These are phyloP conservation scores for Suncus etruscus DNA, from an alignment of 2,113 vertebrate genomes.

Conservation along the genomic window DNA sequence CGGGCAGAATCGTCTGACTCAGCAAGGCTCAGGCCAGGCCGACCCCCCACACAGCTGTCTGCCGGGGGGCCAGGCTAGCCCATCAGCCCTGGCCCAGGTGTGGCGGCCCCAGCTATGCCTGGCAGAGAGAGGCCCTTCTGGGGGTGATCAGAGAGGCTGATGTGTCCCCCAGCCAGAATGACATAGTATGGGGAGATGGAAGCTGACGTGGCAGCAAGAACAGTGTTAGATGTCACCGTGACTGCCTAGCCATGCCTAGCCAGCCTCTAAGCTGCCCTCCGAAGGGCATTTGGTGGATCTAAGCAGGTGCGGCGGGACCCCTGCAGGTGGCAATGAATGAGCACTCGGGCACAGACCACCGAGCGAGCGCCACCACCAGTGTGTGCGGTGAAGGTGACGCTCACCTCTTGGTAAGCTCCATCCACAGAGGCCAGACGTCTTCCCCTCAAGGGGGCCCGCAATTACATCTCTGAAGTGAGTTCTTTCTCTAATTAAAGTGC, in stretches of 20 bases:
- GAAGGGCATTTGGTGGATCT: neutral
- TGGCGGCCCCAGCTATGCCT: neutral
- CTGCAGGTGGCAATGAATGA: too few relatives aligned
- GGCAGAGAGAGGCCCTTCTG: neutral
- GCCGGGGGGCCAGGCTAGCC: conserved; percentile 51
- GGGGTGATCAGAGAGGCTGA: neutral
- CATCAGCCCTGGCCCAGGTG: conserved; percentile 58
- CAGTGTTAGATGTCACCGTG: neutral
- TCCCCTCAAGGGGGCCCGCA: neutral
- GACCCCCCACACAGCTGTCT: conserved; percentile 31
- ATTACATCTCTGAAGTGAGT: neutral
- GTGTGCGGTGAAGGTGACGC: too few relatives aligned
- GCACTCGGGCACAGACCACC: too few relatives aligned
- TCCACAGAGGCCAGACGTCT: too few relatives aligned
- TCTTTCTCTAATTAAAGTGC: conserved; percentile 3
- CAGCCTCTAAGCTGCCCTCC: neutral
- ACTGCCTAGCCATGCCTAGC: neutral
- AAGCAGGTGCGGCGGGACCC: too few relatives aligned
- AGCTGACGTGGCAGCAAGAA: neutral
- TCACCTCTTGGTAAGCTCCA: too few relatives aligned
- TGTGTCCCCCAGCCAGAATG: neutral
- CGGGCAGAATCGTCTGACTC: conserved; percentile 79
- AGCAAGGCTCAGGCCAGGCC: conserved; percentile 69
- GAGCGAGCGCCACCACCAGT: too few relatives aligned
- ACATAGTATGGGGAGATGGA: neutral